phyloP scores from a whole-genome alignment of 2,113 vertebrate genomes.

The Procavia capensis region DNA sequence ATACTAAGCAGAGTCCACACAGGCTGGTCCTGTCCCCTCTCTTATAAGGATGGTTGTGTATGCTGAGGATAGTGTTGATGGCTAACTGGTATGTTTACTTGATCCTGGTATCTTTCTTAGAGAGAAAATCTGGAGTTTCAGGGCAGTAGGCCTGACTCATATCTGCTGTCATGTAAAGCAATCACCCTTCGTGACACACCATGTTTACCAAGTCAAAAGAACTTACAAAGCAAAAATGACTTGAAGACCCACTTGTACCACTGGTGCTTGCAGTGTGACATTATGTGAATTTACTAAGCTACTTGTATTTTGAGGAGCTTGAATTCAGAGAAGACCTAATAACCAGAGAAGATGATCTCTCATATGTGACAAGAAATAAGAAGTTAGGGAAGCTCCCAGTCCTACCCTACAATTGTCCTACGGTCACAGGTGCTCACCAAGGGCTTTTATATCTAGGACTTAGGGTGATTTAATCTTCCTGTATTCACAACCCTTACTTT shows the following conservation, averaged over 20 bases:
- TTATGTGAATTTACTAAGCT: background rate
- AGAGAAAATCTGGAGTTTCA: background rate
- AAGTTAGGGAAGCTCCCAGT: background rate
- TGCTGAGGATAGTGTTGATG: background rate
- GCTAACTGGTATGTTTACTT: background rate
- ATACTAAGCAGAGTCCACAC: background rate
- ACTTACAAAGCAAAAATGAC: background rate
- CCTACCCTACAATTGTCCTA: too few species aligned
- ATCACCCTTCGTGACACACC: too few species aligned
- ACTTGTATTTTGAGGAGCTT: background rate
- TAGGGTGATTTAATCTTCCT: background rate
- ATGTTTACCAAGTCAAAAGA: background rate
- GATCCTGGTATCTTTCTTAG: background rate
- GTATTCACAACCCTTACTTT: background rate
- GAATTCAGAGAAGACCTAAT: background rate
- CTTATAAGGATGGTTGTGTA: background rate
- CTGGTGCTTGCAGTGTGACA: background rate
- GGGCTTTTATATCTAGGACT: background rate
- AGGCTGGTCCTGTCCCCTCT: background rate
- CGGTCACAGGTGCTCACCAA: background rate
- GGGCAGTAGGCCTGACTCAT: background rate
- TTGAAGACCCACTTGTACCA: background rate
- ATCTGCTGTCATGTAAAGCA: background rate
- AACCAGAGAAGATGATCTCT: background rate
- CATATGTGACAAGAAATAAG: background rate